Evolutionary conservation across 2,113 vertebrate genomes (phyloP).

Genomic region (Alces alces): DNA sequence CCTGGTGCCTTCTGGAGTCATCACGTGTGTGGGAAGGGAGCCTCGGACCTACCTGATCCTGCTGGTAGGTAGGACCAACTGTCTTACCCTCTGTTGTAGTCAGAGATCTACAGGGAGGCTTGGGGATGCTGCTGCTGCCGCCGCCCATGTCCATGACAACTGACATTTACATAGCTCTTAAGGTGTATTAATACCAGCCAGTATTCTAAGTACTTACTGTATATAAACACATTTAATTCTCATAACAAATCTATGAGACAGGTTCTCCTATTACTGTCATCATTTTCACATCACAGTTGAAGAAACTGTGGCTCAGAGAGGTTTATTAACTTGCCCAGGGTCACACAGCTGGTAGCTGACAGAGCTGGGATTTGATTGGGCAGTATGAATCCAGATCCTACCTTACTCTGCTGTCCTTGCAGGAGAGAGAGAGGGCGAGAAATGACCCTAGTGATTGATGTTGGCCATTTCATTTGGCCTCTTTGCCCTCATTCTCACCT

Average conservation of each 20-base stretch:
- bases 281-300: not conserved
- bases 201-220: not conserved
- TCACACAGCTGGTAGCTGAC: not conserved
- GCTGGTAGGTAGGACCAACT: not conserved
- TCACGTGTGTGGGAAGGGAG: not conserved
- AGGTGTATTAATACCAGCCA: no score
- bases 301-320: not conserved
- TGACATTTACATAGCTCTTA: not conserved
- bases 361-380: not conserved
- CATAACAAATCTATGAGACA: not conserved
- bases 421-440: not conserved
- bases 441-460: not conserved
- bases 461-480: not conserved
- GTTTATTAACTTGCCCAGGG: not conserved
- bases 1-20: not conserved
- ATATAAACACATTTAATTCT: not conserved
- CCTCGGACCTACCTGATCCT: not conserved
- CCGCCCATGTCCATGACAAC: fast-evolving
- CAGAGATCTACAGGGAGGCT: not conserved
- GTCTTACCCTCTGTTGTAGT: not conserved
- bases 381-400: not conserved
- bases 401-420: not conserved
- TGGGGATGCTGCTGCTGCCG: fast-evolving
- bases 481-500: not conserved
- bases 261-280: not conserved